phyloP scores from a whole-genome alignment of 2,113 vertebrate species.

The Sminthopsis crassicaudata region DNA sequence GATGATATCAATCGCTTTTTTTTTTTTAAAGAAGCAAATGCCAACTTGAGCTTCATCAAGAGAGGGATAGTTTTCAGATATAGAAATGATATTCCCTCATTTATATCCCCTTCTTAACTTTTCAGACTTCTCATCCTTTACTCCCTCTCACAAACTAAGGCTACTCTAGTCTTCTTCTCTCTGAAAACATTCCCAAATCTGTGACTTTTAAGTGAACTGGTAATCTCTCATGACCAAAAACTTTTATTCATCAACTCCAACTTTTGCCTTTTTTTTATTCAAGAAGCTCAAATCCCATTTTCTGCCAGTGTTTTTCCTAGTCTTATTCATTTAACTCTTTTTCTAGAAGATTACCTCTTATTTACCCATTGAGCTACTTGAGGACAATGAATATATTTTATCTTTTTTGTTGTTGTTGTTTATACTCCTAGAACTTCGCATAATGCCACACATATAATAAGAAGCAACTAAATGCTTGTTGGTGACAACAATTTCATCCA shows the following conservation, averaged over 20 bases:
- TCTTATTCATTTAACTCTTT: too few species aligned
- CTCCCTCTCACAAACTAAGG: neutral
- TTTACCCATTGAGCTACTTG: neutral
- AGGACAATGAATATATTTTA: neutral
- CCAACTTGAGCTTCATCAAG: neutral
- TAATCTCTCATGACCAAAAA: neutral
- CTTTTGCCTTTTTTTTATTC: neutral
- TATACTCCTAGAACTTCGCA: neutral
- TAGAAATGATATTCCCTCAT: neutral
- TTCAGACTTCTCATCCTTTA: neutral
- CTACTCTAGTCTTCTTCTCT: neutral
- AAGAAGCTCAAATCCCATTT: neutral
- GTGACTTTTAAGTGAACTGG: neutral
- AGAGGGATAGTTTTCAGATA: neutral
- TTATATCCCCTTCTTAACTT: neutral
- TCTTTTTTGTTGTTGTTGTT: too few species aligned
- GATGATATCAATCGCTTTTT: too few species aligned
- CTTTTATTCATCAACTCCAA: neutral
- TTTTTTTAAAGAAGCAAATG: neutral
- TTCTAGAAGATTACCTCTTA: neutral
- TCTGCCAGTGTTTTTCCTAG: neutral
- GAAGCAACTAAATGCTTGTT: neutral
- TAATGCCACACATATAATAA: neutral
- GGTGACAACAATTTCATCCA: neutral
- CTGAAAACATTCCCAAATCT: neutral